phyloP scores from a whole-genome alignment of 2,888 invertebrate genomes.

The Phymatocera aterrima region DNA sequence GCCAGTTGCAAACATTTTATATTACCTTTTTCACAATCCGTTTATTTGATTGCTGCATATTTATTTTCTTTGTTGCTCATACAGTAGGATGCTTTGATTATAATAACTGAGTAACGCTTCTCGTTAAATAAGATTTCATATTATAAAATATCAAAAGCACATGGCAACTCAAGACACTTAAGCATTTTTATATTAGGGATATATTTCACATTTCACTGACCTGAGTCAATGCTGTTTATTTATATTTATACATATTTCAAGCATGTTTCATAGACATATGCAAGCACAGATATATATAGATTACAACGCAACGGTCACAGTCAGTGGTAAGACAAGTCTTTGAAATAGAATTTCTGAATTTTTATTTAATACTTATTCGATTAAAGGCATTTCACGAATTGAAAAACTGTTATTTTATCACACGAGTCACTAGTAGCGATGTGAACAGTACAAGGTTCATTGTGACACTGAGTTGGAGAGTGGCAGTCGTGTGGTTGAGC shows the following conservation, averaged over 20 bases:
- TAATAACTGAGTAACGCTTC: background rate
- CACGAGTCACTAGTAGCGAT: slow-evolving; percentile 18
- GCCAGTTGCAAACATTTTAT: background rate
- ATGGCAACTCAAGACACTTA: slow-evolving; percentile 4
- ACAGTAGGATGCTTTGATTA: background rate
- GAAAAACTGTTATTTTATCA: background rate
- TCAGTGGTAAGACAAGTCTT: background rate
- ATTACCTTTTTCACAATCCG: slow-evolving; percentile 55
- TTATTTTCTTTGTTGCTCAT: slow-evolving; percentile 27
- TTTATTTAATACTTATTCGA: background rate
- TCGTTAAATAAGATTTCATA: background rate
- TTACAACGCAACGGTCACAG: background rate
- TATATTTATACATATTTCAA: slow-evolving; percentile 7
- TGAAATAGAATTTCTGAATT: background rate
- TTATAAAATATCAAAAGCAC: background rate
- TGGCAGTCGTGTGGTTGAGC: slow-evolving; percentile 16
- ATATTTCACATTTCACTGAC: slow-evolving; percentile 23
- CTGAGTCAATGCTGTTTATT: slow-evolving; percentile 18
- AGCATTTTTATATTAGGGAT: background rate
- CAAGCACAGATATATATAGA: background rate
- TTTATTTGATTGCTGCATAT: slow-evolving; percentile 52
- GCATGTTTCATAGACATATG: background rate
- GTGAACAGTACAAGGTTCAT: slow-evolving; percentile 37
- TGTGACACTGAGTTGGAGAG: slow-evolving; percentile 37
- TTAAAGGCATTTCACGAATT: background rate